Evolutionary conservation across 1,140 invertebrate species (phyloP), one percentile per base, ranked within the genome.

Genomic region (Bombus cullumanus): DNA sequence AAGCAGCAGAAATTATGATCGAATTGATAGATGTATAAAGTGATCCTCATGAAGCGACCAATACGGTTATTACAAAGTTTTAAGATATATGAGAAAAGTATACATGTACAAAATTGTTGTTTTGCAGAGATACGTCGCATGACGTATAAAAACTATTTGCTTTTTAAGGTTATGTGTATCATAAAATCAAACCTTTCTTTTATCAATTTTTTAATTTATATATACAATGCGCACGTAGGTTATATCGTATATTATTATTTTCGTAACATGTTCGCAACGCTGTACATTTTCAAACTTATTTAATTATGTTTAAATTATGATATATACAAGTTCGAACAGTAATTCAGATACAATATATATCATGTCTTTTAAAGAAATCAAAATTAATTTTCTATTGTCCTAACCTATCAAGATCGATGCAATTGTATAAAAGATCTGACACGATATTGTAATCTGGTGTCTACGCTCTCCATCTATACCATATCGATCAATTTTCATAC

Each of bases 21-120:
- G 25, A 68, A 37, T 37, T 25, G 77, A 37, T 69, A 64, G 15
- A 28, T 47, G 39, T 57, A 39, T 43, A 39, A 15, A 13, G 18
- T 37, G 66, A 31, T 39, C 1, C 15, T 71, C 28, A 18, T 71
- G 57, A 81, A 81, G 15, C 43, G 1, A 43, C n/a, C 39, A 15
- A 57, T 47, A 53, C 25, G 66, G 39, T 41, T 71, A 80, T 69
- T 71, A 8, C 34, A 37, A 79, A 79, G 62, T 68, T 68, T 68
- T 47, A 34, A 15, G 22, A 18, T 22, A 18, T 28, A 47, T 28
- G n/a, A 31, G n/a, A 34, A 47, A 41, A 34, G n/a, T 47, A 34
- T 15, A 66, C 3, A 28, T 6, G 2, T 5, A 9, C 66, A 53
- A 43, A 66, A 22, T 73, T 8, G 13, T 31, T 18, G 71, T 9